Percentiles rank a stretch among this genome's conserved stretches.
These are phyloP conservation scores for Trissolcus japonicus DNA, from an alignment of 2,888 invertebrate genomes.

Conservation along the genomic window DNA sequence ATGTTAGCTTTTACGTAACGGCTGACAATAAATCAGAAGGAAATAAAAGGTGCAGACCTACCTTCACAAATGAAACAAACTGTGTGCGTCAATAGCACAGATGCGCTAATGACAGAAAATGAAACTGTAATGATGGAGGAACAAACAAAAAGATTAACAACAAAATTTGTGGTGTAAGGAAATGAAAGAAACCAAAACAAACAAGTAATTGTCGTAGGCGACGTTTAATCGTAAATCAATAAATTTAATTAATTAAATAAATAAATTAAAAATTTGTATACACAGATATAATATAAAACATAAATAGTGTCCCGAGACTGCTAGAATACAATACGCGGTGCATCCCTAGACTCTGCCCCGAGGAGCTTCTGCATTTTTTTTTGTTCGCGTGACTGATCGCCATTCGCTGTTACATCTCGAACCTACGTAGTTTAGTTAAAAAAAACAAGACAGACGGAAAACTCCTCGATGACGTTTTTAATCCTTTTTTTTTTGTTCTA, in stretches of 20 bases:
- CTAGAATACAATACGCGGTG: slow-evolving; percentile 68
- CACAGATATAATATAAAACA: slow-evolving; percentile 75
- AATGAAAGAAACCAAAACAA: slow-evolving; percentile 59
- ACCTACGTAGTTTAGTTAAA: slow-evolving; percentile 26
- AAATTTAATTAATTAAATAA: slow-evolving; percentile 76
- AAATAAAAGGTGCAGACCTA: slow-evolving; percentile 58
- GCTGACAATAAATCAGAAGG: slow-evolving; percentile 15
- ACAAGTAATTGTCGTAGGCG: slow-evolving; percentile 67
- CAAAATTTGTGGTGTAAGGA: slow-evolving; percentile 1
- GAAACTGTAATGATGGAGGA: slow-evolving; percentile 1
- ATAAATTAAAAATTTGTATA: slow-evolving; percentile 75
- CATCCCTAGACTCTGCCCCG: slow-evolving; percentile 60
- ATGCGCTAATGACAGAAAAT: slow-evolving; percentile 25
- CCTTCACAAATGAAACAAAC: slow-evolving; percentile 56
- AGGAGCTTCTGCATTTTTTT: slow-evolving; percentile 52
- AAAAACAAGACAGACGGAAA: slow-evolving; percentile 28
- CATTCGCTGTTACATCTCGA: slow-evolving; percentile 47
- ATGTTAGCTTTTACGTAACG: too few species aligned
- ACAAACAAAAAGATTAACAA: background rate
- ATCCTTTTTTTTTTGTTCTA: slow-evolving; percentile 32
- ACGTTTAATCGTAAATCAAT: slow-evolving; percentile 75
- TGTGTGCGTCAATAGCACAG: slow-evolving; percentile 35
- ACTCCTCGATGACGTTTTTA: slow-evolving; percentile 57
- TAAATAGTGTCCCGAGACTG: slow-evolving; percentile 75
- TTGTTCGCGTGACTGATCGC: slow-evolving; percentile 49